These are phyloP conservation scores for Homarus americanus DNA, from an alignment of 1,140 invertebrate genomes.

Conservation along the genomic window DNA sequence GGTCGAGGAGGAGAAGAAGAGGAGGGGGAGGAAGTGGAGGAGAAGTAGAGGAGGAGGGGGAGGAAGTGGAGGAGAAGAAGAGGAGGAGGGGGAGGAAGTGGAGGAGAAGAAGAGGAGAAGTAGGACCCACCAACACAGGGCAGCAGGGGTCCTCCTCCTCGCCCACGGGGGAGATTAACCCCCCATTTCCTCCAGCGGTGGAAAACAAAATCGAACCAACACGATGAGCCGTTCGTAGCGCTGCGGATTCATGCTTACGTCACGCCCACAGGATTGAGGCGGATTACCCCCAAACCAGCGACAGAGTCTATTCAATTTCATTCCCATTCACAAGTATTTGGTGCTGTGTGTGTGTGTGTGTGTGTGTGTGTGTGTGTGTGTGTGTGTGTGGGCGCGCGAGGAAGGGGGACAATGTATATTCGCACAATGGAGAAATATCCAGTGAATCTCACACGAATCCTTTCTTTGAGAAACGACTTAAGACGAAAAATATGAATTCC, in stretches of 20 bases:
- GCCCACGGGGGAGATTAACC: background rate
- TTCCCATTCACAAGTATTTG: background rate
- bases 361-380: conserved; percentile 42
- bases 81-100: background rate
- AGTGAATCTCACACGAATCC: no score
- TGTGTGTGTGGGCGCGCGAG: conserved; percentile 32
- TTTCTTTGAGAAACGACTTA: no score
- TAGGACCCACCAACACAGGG: no score
- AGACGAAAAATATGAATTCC: no score
- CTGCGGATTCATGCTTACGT: conserved; percentile 22
- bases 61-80: background rate
- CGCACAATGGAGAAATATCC: no score
- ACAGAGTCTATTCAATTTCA: background rate
- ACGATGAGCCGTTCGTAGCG: conserved; percentile 22
- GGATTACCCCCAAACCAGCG: background rate
- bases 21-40: background rate
- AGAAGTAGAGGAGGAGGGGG: background rate
- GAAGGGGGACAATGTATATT: no score
- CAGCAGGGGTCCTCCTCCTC: background rate
- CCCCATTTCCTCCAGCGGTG: background rate
- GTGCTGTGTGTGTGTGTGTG: conserved; percentile 34
- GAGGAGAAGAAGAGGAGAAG: background rate
- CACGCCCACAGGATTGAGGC: background rate
- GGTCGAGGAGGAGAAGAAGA: background rate
- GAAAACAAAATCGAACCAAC: conserved; percentile 28